phyloP scores from a whole-genome alignment of 2,888 invertebrate species.

The Pediacus dermestoides region DNA sequence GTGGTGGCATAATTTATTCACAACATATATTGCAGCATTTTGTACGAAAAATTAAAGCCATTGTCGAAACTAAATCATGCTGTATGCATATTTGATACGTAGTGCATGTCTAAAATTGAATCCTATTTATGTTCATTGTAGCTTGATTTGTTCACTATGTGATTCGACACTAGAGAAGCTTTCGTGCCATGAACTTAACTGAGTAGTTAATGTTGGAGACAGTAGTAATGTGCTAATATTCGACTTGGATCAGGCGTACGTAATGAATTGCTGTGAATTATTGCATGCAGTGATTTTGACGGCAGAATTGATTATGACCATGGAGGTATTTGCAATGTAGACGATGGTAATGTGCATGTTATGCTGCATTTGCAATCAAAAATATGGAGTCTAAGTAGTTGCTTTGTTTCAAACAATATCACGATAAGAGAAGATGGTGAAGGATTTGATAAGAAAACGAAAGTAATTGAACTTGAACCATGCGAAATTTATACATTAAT shows the following conservation, averaged over 20 bases:
- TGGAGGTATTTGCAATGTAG: constrained; percentile 12
- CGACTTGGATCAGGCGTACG: constrained; percentile 24
- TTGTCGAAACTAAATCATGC: constrained; percentile 27
- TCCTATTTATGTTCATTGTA: constrained; percentile 24
- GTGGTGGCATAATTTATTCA: constrained; percentile 15
- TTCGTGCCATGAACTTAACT: constrained; percentile 11
- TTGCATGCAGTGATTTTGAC: constrained; percentile 33
- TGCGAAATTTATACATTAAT: no score
- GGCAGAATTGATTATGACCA: constrained; percentile 29
- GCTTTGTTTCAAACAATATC: no score
- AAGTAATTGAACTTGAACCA: no score
- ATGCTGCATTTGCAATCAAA: no score
- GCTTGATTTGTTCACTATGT: constrained; percentile 20
- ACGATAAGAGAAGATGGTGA: no score
- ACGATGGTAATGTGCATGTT: no score
- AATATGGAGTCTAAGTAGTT: no score
- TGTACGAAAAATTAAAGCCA: constrained; percentile 25
- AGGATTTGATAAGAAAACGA: no score
- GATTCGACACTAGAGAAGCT: constrained; percentile 12
- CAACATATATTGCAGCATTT: constrained; percentile 13
- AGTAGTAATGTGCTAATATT: constrained; percentile 25
- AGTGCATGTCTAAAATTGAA: constrained; percentile 21
- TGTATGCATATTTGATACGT: constrained; percentile 26
- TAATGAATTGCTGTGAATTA: constrained; percentile 36
- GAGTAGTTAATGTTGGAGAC: constrained; percentile 22